Evolutionary conservation across 2,113 vertebrate species (phyloP).

Genomic region (Vidua chalybeata): DNA sequence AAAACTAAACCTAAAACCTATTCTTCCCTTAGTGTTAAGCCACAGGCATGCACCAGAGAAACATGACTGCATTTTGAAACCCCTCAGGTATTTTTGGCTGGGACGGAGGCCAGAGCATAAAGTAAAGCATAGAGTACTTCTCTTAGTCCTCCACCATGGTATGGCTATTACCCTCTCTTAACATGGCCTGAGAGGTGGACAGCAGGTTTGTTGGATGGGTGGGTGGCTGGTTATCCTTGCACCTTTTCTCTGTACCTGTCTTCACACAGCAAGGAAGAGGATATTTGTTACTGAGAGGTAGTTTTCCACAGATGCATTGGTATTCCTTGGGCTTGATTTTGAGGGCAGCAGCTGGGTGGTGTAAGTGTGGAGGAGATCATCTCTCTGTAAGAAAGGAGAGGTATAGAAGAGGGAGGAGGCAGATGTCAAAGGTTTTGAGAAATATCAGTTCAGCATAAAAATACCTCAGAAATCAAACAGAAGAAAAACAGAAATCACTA

Average conservation of each 20-base stretch:
- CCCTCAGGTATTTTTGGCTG: not conserved
- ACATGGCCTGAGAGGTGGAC: not conserved
- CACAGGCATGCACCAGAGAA: not conserved
- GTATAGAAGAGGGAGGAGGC: not conserved
- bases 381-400: not conserved
- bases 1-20: not conserved
- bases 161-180: not conserved
- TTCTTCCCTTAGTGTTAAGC: not conserved
- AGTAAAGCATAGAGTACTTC: not conserved
- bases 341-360: not conserved
- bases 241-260: not conserved
- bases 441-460: not conserved
- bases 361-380: not conserved
- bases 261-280: not conserved
- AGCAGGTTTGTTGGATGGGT: not conserved
- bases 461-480: not conserved
- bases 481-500: not conserved
- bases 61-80: not conserved
- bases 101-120: accelerated
- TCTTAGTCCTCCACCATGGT: not conserved
- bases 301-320: not conserved
- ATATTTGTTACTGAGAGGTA: not conserved
- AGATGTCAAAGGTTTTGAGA: not conserved
- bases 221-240: accelerated
- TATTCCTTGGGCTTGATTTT: not conserved